Evolutionary conservation across 1,140 invertebrate species (phyloP).

Genomic region (Sycophaga agraensis): DNA sequence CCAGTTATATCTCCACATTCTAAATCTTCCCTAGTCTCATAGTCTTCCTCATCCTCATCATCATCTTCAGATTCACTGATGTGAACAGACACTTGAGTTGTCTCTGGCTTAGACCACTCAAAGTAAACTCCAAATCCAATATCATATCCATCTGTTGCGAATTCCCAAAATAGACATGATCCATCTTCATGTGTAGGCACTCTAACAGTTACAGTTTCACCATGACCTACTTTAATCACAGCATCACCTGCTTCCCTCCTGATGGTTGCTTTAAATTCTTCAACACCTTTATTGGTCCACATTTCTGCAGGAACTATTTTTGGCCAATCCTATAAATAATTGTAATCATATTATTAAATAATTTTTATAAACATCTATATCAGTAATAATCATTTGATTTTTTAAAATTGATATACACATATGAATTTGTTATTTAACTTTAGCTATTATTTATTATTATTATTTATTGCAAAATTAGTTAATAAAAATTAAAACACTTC

Average conservation of each 20-base stretch:
- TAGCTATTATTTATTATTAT: not conserved
- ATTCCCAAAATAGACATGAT: conserved; percentile 97
- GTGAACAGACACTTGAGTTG: conserved; percentile 82
- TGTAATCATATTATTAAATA: not conserved
- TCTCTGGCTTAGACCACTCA: conserved; percentile 90
- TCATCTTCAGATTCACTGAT: conserved; percentile 93
- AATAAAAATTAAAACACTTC: not conserved
- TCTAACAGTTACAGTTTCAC: conserved; percentile 95
- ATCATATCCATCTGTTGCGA: conserved; percentile 97
- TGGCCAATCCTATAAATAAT: conserved; percentile 43
- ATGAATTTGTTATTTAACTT: not conserved
- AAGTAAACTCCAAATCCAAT: conserved; percentile 99
- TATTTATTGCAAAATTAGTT: not conserved
- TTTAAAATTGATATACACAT: not conserved
- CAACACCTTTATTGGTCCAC: conserved; percentile 93
- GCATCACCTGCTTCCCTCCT: conserved; percentile 88
- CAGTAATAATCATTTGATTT: too few species aligned
- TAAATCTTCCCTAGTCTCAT: conserved; percentile 67
- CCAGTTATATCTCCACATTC: conserved; percentile 51
- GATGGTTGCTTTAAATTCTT: conserved; percentile 88
- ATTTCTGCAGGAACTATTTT: conserved; percentile 81
- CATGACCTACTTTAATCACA: conserved; percentile 93
- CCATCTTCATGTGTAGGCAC: conserved; percentile 97
- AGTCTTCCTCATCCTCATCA: conserved; percentile 79
- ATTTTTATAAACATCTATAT: not conserved